phyloP scores from a whole-genome alignment of 2,888 invertebrate genomes.

The Agrochola circellaris region DNA sequence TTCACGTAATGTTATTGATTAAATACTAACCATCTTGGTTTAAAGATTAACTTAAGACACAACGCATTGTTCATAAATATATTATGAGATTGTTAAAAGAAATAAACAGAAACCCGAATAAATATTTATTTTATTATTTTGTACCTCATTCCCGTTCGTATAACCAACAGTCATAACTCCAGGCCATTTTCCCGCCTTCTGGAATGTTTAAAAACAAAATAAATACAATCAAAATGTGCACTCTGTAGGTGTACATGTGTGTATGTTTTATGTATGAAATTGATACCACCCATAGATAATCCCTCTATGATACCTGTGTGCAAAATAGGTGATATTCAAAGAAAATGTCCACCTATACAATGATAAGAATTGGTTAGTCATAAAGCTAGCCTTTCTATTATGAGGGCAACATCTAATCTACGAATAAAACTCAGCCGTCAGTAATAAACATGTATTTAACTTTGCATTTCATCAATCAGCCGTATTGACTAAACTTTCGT shows the following conservation, averaged over 20 bases:
- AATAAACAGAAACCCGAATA: conserved; percentile 55
- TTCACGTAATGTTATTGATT: conserved; percentile 30
- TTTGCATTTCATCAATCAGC: conserved; percentile 64
- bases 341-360: neutral
- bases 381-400: neutral
- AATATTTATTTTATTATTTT: conserved; percentile 55
- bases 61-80: conserved; percentile 22
- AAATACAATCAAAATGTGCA: conserved; percentile 16
- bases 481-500: conserved; percentile 31
- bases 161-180: conserved; percentile 57
- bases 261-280: conserved; percentile 4
- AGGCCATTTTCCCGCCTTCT: conserved; percentile 62
- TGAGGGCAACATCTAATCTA: neutral
- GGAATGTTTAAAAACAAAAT: conserved; percentile 52
- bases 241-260: neutral
- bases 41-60: conserved; percentile 3
- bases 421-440: conserved; percentile 71
- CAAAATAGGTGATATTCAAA: conserved; percentile 41
- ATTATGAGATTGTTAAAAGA: conserved; percentile 46
- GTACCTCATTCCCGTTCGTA: conserved; percentile 44
- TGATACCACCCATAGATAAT: conserved; percentile 3
- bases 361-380: neutral
- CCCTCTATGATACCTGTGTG: conserved; percentile 44
- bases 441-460: conserved; percentile 81
- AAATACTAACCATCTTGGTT: conserved; percentile 13